A percentile compares a stretch with the other conserved stretches of the same genome.
Conservation (phyloP, 2,888 invertebrate genomes). For the Oxyteleia sp. region DNA sequence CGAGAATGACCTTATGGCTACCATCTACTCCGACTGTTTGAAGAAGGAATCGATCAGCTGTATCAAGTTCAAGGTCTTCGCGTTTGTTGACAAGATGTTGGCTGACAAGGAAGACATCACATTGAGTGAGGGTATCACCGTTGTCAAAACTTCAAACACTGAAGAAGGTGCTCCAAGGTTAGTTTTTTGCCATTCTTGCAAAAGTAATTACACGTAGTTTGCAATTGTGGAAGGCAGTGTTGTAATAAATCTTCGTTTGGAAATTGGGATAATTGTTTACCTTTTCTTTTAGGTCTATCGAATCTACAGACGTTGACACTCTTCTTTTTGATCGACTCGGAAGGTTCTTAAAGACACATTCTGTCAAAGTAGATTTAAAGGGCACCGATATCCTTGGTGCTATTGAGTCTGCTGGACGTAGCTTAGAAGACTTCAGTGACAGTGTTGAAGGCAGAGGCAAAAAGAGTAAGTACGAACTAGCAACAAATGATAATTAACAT, state of each 20-base stretch:
- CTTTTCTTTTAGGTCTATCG: constrained; percentile 83
- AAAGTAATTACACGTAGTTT: not conserved
- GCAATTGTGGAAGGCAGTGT: not conserved
- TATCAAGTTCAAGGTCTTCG: constrained; percentile 95
- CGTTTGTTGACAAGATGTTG: constrained; percentile 95
- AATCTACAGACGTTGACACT: constrained; percentile 89
- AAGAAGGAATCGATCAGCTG: constrained; percentile 95
- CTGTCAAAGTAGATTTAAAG: constrained; percentile 94
- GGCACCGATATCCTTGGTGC: constrained; percentile 94
- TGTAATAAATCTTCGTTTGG: too few relatives aligned
- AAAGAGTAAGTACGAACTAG: constrained; percentile 94
- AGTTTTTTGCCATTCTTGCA: too few relatives aligned
- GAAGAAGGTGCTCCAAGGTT: constrained; percentile 94
- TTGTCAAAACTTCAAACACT: constrained; percentile 92
- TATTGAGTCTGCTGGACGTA: constrained; percentile 93
- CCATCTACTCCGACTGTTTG: constrained; percentile 93
- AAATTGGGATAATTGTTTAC: not conserved
- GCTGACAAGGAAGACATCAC: constrained; percentile 94
- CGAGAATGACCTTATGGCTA: constrained; percentile 93
- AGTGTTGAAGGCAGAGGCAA: constrained; percentile 91
- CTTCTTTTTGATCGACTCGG: constrained; percentile 91
- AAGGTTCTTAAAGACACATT: constrained; percentile 93
- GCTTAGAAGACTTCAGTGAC: constrained; percentile 90
- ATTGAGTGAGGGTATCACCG: constrained; percentile 94
- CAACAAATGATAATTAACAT: too few relatives aligned